Evolutionary conservation across 2,888 invertebrate species (phyloP).

Genomic region (Chorisops tibialis): DNA sequence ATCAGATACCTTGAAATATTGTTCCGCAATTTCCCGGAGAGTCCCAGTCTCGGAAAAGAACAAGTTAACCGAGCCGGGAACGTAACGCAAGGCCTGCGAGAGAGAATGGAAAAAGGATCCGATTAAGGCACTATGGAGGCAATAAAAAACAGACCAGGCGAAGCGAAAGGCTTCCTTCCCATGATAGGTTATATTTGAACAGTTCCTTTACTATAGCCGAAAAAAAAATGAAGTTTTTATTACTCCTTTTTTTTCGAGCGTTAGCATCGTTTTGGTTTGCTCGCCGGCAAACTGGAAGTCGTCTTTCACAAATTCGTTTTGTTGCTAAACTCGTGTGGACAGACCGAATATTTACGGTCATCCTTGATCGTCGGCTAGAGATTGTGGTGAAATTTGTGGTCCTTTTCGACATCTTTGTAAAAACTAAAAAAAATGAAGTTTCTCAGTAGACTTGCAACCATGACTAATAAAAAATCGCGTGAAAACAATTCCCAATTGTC

Average conservation of each 20-base stretch:
- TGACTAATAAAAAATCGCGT: no score
- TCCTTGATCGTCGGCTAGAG: constrained; percentile 33
- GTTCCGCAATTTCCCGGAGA: neutral
- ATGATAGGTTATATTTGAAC: no score
- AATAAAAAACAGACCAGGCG: neutral
- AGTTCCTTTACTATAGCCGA: no score
- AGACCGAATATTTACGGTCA: constrained; percentile 33
- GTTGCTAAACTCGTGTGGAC: constrained; percentile 30
- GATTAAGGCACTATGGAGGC: neutral
- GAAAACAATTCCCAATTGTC: no score
- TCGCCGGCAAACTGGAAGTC: no score
- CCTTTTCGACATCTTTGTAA: neutral
- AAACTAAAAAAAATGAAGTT: no score
- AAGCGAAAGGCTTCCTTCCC: neutral
- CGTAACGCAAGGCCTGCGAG: no score
- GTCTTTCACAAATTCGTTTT: constrained; percentile 21
- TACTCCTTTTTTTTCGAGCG: no score
- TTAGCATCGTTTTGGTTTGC: no score
- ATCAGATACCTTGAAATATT: constrained; percentile 8
- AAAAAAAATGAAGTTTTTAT: no score
- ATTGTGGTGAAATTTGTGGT: constrained; percentile 33
- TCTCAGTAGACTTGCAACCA: no score
- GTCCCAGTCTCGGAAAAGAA: neutral
- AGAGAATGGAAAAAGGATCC: neutral
- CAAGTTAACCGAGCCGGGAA: no score